Evolutionary conservation across 2,888 invertebrate genomes (phyloP), one percentile per base, ranked within the genome.

Genomic region (Leptinotarsa haldemani): DNA sequence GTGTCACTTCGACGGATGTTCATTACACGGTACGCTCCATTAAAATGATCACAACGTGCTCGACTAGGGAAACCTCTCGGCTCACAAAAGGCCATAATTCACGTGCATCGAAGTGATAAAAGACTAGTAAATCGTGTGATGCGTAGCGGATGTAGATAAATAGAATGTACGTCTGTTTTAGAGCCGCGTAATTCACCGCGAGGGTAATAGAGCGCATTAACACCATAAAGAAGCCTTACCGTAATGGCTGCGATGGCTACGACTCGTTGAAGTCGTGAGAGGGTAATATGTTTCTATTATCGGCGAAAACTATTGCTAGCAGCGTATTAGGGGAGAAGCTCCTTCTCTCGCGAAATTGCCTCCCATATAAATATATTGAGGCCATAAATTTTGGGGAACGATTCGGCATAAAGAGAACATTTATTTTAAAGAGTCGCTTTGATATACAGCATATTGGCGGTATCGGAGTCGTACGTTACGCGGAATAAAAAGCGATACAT

Each of bases 211-310:
- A 85, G 86, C 87, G 86, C 87, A 87, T 88, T 88, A 87, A 86
- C 87, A 86, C 87, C 87, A 87, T 88, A 87, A 88, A 88, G 83
- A 87, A 87, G 86, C 85, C 87, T 87, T 86, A 86, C 83, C 82
- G 86, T 87, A 88, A 88, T 87, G 86, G 86, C 84, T 82, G 83
- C 82, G 84, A 86, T 85, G 86, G 86, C 85, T 83, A 83, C 82
- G 84, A 86, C 85, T 86, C 86, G 87, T 86, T 86, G 86, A 87
- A 86, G 86, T 86, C 85, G 86, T 85, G 86, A 86, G 87, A 86
- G 86, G 86, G 87, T 87, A 87, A 87, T 88, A 88, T 87, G 87
- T 88, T 88, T 88, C 87, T 88, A 88, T 88, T 88, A 88, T 86
- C 87, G 84, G 85, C 82, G 85, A 85, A 85, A 86, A 86, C 86